These are phyloP conservation scores for Epinephelus cyanopodus DNA, from an alignment of 2,113 vertebrate species.

Conservation along the genomic window DNA sequence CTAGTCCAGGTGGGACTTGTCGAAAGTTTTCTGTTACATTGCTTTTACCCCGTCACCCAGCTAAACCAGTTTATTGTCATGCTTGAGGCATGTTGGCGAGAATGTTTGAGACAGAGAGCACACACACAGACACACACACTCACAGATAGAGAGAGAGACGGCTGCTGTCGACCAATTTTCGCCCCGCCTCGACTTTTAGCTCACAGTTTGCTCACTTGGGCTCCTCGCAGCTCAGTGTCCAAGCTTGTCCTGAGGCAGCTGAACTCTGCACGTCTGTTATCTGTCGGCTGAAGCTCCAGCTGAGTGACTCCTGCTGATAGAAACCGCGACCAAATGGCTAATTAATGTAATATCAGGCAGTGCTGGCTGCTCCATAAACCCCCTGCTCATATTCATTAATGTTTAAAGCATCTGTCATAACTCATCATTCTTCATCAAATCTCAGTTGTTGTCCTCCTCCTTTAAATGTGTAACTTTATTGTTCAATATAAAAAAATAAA, in stretches of 20 bases:
- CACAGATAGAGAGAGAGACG: not conserved
- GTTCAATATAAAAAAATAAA: not conserved
- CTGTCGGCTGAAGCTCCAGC: not conserved
- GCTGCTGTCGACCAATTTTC: not conserved
- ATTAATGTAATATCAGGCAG: not conserved
- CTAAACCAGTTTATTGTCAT: conserved; percentile 78
- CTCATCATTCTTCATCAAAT: too few relatives aligned
- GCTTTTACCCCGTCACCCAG: conserved; percentile 36
- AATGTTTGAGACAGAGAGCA: conserved; percentile 14
- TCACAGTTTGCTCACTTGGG: conserved; percentile 2
- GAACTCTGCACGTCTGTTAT: conserved; percentile 38
- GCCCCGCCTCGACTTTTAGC: conserved; percentile 66
- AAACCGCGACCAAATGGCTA: not conserved
- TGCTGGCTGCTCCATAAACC: not conserved
- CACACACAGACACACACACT: too few relatives aligned
- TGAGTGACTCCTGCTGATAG: not conserved
- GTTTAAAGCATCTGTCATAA: not conserved
- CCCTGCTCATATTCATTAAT: not conserved
- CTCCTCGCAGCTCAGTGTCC: not conserved
- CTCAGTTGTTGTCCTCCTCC: not conserved
- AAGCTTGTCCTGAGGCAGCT: not conserved
- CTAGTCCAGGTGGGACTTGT: conserved; percentile 36
- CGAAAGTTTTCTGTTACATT: conserved; percentile 19
- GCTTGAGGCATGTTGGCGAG: conserved; percentile 70
- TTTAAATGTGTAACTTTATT: not conserved